phyloP scores from a whole-genome alignment of 2,113 vertebrate genomes.

The Lophotis ruficrista region DNA sequence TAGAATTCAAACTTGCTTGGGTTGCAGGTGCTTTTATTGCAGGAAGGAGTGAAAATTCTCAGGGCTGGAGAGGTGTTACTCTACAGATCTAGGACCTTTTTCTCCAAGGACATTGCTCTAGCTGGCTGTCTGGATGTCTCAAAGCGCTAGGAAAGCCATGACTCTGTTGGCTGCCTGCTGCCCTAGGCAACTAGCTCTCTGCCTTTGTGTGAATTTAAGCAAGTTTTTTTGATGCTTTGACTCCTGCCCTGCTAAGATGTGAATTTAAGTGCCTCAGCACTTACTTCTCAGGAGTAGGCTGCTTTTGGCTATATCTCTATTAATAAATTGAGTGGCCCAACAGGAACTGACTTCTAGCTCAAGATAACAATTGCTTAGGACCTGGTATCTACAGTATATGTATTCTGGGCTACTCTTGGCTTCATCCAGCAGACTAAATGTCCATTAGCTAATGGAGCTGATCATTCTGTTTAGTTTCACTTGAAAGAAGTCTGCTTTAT shows the following conservation, averaged over 20 bases:
- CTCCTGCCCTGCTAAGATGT: not conserved
- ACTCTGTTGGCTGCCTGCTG: not conserved
- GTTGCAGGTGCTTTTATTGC: accelerated
- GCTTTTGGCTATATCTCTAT: not conserved
- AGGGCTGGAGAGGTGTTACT: not conserved
- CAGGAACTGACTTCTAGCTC: not conserved
- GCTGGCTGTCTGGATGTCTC: not conserved
- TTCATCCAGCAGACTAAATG: not conserved
- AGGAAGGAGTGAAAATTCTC: not conserved
- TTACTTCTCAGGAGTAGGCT: not conserved
- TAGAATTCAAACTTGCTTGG: not conserved
- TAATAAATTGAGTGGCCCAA: not conserved
- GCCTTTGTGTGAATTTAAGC: not conserved
- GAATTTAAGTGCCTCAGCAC: not conserved
- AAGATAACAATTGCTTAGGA: not conserved
- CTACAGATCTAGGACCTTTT: not conserved
- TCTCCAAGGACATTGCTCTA: not conserved
- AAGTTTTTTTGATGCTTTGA: not conserved
- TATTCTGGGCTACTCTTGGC: not conserved
- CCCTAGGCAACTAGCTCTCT: not conserved
- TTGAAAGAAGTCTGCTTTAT: not conserved
- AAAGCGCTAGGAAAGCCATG: not conserved
- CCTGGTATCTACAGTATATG: not conserved
- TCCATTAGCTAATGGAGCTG: not conserved
- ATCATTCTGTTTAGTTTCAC: not conserved